Evolutionary conservation across 2,797 vertebrate genomes (phyloP).

Genomic region (Ambastaia sidthimunki): DNA sequence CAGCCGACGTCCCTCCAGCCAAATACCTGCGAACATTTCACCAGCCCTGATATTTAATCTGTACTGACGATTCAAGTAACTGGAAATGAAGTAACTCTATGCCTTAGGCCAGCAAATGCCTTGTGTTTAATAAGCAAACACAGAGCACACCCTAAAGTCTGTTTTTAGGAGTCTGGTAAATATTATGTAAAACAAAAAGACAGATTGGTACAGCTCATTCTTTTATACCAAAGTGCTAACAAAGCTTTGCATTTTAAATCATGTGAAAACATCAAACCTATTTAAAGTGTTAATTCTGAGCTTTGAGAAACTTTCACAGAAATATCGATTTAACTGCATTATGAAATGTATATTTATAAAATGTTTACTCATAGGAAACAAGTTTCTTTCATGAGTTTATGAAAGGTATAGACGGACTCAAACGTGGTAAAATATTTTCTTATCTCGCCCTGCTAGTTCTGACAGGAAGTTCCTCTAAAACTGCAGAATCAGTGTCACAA

Average conservation of each 20-base stretch:
- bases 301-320: no score
- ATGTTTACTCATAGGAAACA: no score
- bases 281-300: constrained; percentile 5
- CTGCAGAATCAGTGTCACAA: background rate
- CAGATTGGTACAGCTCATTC: background rate
- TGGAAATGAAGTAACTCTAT: background rate
- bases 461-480: background rate
- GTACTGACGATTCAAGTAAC: background rate
- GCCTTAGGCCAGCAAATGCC: constrained; percentile 36
- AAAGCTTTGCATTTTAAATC: background rate
- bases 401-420: background rate
- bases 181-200: background rate
- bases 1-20: background rate
- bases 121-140: constrained; percentile 4
- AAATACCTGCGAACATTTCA: background rate
- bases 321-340: no score
- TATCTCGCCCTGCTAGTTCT: background rate
- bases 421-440: background rate
- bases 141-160: background rate
- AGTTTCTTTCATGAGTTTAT: no score
- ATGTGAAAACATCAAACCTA: background rate
- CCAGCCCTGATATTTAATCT: background rate
- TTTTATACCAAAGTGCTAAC: background rate
- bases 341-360: no score
- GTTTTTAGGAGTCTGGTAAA: background rate